Evolutionary conservation across 2,888 invertebrate species (phyloP).

Genomic region (Ophraella communa): DNA sequence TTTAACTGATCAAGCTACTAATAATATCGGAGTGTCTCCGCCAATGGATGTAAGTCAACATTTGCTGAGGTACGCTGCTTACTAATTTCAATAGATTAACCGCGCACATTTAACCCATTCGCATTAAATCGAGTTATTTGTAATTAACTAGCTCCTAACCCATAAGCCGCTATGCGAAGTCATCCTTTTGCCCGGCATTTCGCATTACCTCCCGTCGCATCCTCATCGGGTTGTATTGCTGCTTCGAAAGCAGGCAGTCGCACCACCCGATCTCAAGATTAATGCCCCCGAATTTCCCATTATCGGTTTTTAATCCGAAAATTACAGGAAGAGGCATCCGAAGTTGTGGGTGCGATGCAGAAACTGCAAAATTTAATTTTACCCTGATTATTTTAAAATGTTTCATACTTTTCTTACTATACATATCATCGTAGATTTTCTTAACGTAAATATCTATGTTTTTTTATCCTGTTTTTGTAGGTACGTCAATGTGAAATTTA

Average conservation of each 20-base stretch:
- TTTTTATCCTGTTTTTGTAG: no score
- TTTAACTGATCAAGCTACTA: no score
- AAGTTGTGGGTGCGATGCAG: conserved; percentile 16
- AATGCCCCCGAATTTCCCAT: conserved; percentile 47
- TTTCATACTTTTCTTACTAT: no score
- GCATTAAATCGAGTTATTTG: conserved; percentile 62
- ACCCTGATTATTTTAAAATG: no score
- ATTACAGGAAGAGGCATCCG: conserved; percentile 57
- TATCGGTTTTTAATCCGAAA: conserved; percentile 50
- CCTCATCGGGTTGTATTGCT: conserved; percentile 8
- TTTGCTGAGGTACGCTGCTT: conserved; percentile 60
- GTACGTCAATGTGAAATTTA: no score
- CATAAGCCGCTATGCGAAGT: conserved; percentile 39
- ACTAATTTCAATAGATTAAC: conserved; percentile 63
- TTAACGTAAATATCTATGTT: no score
- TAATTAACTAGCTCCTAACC: conserved; percentile 58
- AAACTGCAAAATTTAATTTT: no score
- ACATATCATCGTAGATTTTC: no score
- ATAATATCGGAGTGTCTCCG: neutral
- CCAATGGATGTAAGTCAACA: conserved; percentile 55
- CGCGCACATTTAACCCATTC: conserved; percentile 61
- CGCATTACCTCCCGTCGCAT: conserved; percentile 12
- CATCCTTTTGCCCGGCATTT: conserved; percentile 9
- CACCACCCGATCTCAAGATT: conserved; percentile 44
- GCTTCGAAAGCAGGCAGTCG: conserved; percentile 11